A percentile compares a stretch with the other conserved stretches of the same genome.
Conservation (phyloP, 2,797 vertebrate genomes). For the Chloroceryle amazona region DNA sequence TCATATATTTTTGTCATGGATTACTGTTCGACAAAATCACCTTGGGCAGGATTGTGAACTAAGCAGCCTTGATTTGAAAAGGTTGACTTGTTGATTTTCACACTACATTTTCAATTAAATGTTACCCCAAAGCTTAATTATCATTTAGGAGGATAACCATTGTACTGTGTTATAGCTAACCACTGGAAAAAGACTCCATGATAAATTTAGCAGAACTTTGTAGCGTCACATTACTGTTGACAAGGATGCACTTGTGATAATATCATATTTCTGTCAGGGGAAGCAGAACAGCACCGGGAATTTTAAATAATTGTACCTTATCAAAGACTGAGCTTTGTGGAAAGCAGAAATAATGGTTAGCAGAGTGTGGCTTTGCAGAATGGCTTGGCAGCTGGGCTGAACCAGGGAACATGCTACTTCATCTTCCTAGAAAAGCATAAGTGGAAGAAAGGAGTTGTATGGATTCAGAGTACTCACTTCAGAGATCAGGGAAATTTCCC, state of each 20-base stretch:
- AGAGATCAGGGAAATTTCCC: neutral
- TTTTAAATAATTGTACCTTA: conserved; percentile 26
- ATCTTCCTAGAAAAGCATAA: neutral
- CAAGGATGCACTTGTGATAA: neutral
- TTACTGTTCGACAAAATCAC: conserved; percentile 53
- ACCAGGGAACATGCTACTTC: neutral
- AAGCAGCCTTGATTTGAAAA: conserved; percentile 30
- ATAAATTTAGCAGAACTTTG: conserved; percentile 46
- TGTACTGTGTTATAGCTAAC: conserved; percentile 45
- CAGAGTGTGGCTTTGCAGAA: conserved; percentile 3
- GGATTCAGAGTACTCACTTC: accelerated
- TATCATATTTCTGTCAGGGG: neutral
- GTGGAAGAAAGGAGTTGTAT: neutral
- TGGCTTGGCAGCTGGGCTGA: neutral
- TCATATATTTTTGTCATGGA: conserved; percentile 43
- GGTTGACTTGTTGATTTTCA: conserved; percentile 63
- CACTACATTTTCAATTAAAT: conserved; percentile 63
- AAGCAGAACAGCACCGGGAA: neutral
- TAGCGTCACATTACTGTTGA: neutral
- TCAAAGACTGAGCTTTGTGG: neutral
- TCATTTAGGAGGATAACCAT: conserved; percentile 55
- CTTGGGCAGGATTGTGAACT: neutral
- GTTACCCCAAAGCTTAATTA: conserved; percentile 63
- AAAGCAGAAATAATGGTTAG: conserved; percentile 26
- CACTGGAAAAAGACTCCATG: neutral